phyloP scores from a whole-genome alignment of 2,888 invertebrate genomes.

The Aquatica leii region DNA sequence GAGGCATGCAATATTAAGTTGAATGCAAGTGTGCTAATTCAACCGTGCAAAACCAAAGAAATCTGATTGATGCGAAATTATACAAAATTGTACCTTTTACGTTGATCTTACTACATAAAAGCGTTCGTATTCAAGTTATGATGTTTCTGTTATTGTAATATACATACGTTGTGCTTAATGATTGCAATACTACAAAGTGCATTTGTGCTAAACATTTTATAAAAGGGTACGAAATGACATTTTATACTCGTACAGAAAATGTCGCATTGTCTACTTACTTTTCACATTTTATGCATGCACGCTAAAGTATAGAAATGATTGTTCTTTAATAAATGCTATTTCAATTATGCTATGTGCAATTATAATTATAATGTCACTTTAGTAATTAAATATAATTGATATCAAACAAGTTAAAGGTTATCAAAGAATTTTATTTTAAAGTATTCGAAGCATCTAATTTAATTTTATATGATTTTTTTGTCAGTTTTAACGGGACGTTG shows the following conservation, averaged over 20 bases:
- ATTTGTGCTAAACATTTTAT: too few species aligned
- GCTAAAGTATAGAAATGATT: not conserved
- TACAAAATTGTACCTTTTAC: slow-evolving; percentile 24
- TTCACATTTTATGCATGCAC: too few species aligned
- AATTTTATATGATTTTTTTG: too few species aligned
- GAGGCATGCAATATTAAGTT: too few species aligned
- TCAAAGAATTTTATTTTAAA: not conserved
- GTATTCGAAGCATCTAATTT: not conserved
- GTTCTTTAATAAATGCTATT: not conserved
- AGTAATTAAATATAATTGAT: not conserved
- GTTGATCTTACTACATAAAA: not conserved
- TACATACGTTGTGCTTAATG: too few species aligned
- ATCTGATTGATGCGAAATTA: slow-evolving; percentile 23
- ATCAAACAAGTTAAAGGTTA: slow-evolving; percentile 1
- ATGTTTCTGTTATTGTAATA: slow-evolving; percentile 15
- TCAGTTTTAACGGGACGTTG: too few species aligned
- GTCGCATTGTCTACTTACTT: not conserved
- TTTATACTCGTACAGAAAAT: too few species aligned
- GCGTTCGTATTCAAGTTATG: slow-evolving; percentile 13
- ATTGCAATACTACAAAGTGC: too few species aligned
- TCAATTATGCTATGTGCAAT: not conserved
- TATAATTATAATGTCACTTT: not conserved
- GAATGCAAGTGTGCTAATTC: too few species aligned
- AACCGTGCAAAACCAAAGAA: not conserved
- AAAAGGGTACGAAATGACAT: too few species aligned